A percentile compares a stretch with the other conserved stretches of the same genome.
These are phyloP conservation scores for Eublepharis macularius DNA, from an alignment of 2,113 vertebrate genomes.

Conservation along the genomic window DNA sequence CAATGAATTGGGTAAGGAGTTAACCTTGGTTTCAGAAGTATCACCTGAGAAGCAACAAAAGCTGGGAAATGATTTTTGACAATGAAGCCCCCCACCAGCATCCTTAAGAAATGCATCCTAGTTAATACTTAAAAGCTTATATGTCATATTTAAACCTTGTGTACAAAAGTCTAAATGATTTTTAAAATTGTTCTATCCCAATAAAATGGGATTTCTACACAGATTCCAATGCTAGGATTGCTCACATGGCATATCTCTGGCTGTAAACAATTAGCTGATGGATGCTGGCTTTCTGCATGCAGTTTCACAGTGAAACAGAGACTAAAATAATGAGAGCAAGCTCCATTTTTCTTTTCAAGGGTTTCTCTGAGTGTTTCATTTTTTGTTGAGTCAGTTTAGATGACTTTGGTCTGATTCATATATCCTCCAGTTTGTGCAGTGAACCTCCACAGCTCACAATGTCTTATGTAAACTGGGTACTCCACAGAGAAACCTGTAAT, in stretches of 20 bases:
- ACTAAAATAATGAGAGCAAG: too few relatives aligned
- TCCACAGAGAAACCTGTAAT: not conserved
- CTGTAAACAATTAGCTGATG: not conserved
- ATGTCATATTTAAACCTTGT: too few relatives aligned
- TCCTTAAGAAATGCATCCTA: too few relatives aligned
- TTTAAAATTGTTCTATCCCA: too few relatives aligned
- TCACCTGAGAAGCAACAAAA: not conserved
- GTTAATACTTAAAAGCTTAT: too few relatives aligned
- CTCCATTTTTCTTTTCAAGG: not conserved
- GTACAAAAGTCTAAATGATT: too few relatives aligned
- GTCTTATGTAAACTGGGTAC: not conserved
- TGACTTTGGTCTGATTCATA: not conserved
- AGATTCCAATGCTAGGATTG: constrained; percentile 34
- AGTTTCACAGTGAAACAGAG: not conserved
- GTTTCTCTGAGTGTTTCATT: not conserved
- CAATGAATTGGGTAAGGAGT: not conserved
- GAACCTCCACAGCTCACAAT: not conserved
- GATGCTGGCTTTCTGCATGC: not conserved
- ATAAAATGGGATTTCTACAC: constrained; percentile 33
- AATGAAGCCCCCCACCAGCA: not conserved
- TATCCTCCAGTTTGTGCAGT: not conserved
- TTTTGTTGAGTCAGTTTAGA: too few relatives aligned
- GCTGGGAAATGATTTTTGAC: not conserved
- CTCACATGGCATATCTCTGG: constrained; percentile 11
- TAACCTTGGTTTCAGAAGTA: not conserved